These are phyloP conservation scores for Pipistrellus pipistrellus DNA, from an alignment of 2,797 vertebrate genomes.

Conservation along the genomic window DNA sequence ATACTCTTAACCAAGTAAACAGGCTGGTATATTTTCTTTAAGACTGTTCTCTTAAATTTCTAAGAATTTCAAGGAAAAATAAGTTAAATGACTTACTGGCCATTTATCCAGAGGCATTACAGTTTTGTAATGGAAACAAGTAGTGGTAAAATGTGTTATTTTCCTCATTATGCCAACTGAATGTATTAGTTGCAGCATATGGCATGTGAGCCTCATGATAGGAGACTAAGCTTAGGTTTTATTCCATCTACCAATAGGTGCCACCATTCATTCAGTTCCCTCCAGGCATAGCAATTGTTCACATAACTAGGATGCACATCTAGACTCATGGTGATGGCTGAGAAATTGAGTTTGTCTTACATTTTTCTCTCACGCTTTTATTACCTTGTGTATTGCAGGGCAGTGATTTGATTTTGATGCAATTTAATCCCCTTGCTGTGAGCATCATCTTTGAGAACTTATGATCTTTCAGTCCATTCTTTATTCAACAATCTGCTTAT, in stretches of 20 bases:
- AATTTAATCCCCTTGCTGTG: constrained; percentile 76
- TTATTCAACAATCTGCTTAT: constrained; percentile 77
- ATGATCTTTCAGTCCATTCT: constrained; percentile 69
- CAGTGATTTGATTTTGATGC: constrained; percentile 77
- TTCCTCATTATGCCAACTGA: constrained; percentile 59
- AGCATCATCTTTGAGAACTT: constrained; percentile 77
- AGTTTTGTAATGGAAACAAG: constrained; percentile 74
- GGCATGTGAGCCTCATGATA: constrained; percentile 61
- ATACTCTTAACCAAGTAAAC: background rate
- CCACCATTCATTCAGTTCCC: constrained; percentile 71
- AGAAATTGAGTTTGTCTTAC: constrained; percentile 74
- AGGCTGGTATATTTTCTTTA: background rate
- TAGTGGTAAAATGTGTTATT: constrained; percentile 10
- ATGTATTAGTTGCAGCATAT: constrained; percentile 68
- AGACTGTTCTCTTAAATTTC: constrained; percentile 34
- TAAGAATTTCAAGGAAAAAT: constrained; percentile 59
- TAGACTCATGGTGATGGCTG: constrained; percentile 55
- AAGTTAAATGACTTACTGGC: constrained; percentile 52
- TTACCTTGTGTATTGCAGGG: constrained; percentile 60
- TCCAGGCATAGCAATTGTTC: constrained; percentile 73
- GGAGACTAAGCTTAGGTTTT: constrained; percentile 59
- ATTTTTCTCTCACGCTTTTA: constrained; percentile 78
- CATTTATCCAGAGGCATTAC: constrained; percentile 25
- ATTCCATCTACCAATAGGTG: constrained; percentile 71
- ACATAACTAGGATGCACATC: constrained; percentile 61